Conservation (phyloP, 2,113 vertebrate genomes). For the Ariopsis seemanni region DNA sequence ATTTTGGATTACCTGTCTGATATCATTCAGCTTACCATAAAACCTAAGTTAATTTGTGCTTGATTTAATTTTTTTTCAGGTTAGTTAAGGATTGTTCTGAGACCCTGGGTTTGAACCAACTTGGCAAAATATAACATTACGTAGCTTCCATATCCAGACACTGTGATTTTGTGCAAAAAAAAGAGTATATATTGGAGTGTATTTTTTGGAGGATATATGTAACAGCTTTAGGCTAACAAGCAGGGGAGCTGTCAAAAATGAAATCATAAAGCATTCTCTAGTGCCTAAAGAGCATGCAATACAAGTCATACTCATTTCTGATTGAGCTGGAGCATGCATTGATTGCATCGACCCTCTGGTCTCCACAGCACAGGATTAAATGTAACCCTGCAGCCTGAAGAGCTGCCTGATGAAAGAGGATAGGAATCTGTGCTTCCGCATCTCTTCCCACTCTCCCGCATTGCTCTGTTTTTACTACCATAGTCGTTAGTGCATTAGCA, state of each 20-base stretch:
- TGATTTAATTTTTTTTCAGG: background rate
- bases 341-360: slow-evolving; percentile 46
- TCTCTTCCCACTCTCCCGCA: background rate
- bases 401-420: slow-evolving; percentile 35
- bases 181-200: background rate
- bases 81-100: background rate
- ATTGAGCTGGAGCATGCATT: slow-evolving; percentile 42
- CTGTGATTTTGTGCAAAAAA: background rate
- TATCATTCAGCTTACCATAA: background rate
- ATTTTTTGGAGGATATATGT: background rate
- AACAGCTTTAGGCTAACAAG: slow-evolving; percentile 29
- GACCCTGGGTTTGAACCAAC: background rate
- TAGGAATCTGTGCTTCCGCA: slow-evolving; percentile 13
- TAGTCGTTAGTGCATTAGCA: slow-evolving; percentile 44
- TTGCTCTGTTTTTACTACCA: slow-evolving; percentile 26
- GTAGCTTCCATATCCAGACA: background rate
- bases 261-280: slow-evolving; percentile 39
- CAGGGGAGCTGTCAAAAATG: slow-evolving; percentile 38
- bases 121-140: slow-evolving; percentile 9
- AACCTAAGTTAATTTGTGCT: background rate
- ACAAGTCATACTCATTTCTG: slow-evolving; percentile 43
- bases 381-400: slow-evolving; percentile 18
- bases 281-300: slow-evolving; percentile 42
- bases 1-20: background rate
- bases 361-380: slow-evolving; percentile 42